Conservation (phyloP, 1,140 invertebrate species). For the Radopholus similis region DNA sequence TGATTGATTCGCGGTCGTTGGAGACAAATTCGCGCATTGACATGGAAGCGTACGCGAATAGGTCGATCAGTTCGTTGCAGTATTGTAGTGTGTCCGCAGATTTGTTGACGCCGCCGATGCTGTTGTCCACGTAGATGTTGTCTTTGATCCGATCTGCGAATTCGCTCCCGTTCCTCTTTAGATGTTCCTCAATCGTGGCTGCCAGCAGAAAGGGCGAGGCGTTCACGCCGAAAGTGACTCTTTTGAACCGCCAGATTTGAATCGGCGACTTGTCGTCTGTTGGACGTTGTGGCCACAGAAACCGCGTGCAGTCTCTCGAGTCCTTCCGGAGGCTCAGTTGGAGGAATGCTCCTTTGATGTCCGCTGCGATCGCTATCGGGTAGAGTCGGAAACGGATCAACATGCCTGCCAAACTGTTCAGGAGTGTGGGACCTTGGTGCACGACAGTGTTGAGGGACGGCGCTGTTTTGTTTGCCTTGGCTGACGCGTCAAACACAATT, state of each 20-base stretch:
- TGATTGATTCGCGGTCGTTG: too few relatives aligned
- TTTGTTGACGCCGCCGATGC: too few relatives aligned
- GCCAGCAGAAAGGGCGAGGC: neutral
- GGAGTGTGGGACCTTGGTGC: neutral
- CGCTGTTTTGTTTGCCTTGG: neutral
- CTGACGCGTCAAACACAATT: slow-evolving; percentile 2
- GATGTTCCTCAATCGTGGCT: neutral
- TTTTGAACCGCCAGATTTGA: neutral
- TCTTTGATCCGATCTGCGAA: neutral
- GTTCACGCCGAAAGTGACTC: neutral
- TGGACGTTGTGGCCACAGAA: slow-evolving; percentile 1
- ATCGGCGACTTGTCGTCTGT: neutral
- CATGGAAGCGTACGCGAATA: too few relatives aligned
- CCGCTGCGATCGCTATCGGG: neutral
- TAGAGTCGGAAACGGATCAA: neutral
- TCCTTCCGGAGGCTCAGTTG: neutral
- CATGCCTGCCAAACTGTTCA: neutral
- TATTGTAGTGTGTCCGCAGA: too few relatives aligned
- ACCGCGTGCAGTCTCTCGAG: neutral
- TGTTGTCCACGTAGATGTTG: too few relatives aligned
- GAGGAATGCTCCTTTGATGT: slow-evolving; percentile 11
- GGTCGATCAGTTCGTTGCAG: too few relatives aligned
- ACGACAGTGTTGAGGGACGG: neutral
- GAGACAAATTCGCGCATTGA: too few relatives aligned
- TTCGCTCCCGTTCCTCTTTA: neutral